phyloP scores from a whole-genome alignment of 1,140 invertebrate species.

The Saccostrea echinata region DNA sequence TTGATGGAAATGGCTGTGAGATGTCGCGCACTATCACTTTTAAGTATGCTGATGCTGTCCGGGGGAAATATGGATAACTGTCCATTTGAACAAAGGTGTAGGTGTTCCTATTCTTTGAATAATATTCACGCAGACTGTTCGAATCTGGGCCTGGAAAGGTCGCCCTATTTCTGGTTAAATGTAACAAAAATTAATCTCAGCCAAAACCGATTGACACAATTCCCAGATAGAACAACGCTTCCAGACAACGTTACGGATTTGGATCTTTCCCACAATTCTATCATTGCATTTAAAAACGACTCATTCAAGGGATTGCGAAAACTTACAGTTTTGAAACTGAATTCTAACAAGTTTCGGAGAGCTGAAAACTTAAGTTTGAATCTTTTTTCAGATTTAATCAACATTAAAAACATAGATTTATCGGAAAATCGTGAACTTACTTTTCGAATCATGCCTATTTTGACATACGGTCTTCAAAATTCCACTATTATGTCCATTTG shows the following conservation, averaged over 20 bases:
- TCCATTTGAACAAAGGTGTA: too few species aligned
- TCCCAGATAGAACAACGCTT: background rate
- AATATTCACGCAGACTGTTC: background rate
- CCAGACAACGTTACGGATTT: background rate
- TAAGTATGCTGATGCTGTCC: too few species aligned
- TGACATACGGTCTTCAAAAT: conserved; percentile 30
- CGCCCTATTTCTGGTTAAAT: background rate
- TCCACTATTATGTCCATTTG: conserved; percentile 41
- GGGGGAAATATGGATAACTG: too few species aligned
- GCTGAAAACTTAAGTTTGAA: background rate
- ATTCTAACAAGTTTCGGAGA: background rate
- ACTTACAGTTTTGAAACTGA: background rate
- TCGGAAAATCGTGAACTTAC: conserved; percentile 47
- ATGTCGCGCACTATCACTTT: too few species aligned
- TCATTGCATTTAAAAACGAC: background rate
- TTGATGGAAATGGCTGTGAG: too few species aligned
- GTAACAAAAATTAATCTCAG: background rate
- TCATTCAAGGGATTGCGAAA: background rate
- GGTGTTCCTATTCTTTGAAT: too few species aligned
- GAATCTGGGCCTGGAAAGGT: background rate
- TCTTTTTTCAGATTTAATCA: background rate
- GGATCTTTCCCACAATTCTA: background rate
- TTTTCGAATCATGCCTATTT: conserved; percentile 27
- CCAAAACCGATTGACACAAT: background rate
- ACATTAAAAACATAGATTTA: conserved; percentile 32